Conservation (phyloP, 2,888 invertebrate genomes). For the Leistus spinibarbis region DNA sequence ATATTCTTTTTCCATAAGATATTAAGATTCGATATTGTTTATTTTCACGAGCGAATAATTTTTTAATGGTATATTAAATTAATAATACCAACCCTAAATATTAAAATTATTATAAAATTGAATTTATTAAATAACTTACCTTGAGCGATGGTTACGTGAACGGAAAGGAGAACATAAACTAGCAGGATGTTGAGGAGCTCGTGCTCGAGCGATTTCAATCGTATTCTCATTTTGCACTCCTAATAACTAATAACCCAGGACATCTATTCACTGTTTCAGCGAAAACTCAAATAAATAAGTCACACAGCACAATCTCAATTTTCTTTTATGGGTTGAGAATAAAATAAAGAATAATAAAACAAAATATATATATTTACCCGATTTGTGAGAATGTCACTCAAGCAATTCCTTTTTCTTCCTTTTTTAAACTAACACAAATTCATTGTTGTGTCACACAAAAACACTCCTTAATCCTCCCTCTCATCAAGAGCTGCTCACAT, state of each 20-base stretch:
- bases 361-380: not conserved
- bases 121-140: not conserved
- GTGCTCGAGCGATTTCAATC: constrained; percentile 13
- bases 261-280: constrained; percentile 21
- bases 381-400: not conserved
- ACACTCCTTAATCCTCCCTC: not conserved
- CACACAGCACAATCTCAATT: not conserved
- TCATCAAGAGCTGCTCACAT: not conserved
- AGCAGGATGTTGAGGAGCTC: not conserved
- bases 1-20: too few species aligned
- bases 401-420: not conserved
- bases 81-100: too few species aligned
- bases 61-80: too few species aligned
- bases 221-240: constrained; percentile 12
- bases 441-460: not conserved
- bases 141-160: constrained; percentile 10
- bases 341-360: not conserved
- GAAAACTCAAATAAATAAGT: constrained; percentile 9
- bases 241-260: constrained; percentile 4
- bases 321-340: not conserved
- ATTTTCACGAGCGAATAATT: too few species aligned
- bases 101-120: not conserved
- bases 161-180: constrained; percentile 5
- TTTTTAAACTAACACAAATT: not conserved
- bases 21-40: too few species aligned